Percentiles rank a stretch among this genome's conserved stretches.
phyloP scores from a whole-genome alignment of 2,888 invertebrate species.

The Ptilodon capucinus region DNA sequence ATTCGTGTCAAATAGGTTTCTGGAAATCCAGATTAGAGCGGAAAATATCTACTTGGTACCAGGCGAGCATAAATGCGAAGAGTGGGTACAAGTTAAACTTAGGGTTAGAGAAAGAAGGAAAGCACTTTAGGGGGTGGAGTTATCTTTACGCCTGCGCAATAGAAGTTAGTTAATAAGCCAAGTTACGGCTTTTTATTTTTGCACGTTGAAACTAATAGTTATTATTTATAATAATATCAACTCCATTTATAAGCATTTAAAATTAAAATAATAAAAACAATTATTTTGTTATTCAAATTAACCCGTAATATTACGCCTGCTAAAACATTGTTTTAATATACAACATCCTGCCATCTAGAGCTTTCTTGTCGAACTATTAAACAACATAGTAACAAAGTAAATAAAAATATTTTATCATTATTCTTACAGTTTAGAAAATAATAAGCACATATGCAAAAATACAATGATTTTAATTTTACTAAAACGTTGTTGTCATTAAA shows the following conservation, averaged over 20 bases:
- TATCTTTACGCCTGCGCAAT: slow-evolving; percentile 35
- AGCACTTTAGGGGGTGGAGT: slow-evolving; percentile 48
- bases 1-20: slow-evolving; percentile 66
- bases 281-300: no score
- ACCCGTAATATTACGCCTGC: no score
- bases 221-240: no score
- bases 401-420: neutral
- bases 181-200: neutral
- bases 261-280: no score
- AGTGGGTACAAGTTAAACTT: slow-evolving; percentile 21
- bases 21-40: slow-evolving; percentile 82
- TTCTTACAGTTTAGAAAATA: no score
- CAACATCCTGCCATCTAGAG: neutral
- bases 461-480: no score
- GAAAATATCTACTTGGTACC: slow-evolving; percentile 78
- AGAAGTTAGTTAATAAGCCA: neutral
- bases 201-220: neutral
- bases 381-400: neutral
- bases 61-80: slow-evolving; percentile 49
- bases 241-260: no score
- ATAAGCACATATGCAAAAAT: no score
- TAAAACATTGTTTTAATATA: neutral
- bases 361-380: neutral
- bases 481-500: no score
- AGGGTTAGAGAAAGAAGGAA: slow-evolving; percentile 52